Evolutionary conservation across 2,797 vertebrate species (phyloP).

Genomic region (Delichon dasypus): DNA sequence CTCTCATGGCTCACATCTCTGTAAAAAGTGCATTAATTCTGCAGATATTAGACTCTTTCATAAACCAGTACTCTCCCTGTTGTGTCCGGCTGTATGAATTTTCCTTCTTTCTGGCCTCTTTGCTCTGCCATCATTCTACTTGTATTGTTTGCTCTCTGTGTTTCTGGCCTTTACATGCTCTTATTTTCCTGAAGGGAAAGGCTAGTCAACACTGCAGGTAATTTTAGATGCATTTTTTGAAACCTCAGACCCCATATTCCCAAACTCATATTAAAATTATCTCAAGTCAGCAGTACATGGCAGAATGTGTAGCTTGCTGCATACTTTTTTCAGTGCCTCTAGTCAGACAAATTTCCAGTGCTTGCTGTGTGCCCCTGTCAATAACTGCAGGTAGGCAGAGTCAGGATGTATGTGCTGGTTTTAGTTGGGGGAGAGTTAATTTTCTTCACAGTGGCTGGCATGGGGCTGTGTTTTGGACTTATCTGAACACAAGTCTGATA

Average conservation of each 20-base stretch:
- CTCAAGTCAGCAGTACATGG: not conserved
- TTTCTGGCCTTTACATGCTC: not conserved
- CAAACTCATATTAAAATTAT: not conserved
- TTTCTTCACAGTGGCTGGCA: not conserved
- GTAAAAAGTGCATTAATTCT: not conserved
- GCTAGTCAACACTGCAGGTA: not conserved
- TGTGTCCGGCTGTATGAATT: not conserved
- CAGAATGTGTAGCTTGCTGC: not conserved
- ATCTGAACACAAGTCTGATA: not conserved
- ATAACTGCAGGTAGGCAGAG: not conserved
- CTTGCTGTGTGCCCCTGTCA: not conserved
- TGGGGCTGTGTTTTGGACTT: not conserved
- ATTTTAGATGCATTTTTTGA: not conserved
- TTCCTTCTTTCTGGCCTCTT: not conserved
- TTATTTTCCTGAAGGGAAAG: not conserved
- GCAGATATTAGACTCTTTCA: not conserved
- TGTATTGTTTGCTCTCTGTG: not conserved
- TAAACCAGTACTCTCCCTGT: not conserved
- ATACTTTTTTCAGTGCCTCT: not conserved
- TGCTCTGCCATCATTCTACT: not conserved
- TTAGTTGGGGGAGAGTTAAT: not conserved
- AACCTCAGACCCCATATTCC: not conserved
- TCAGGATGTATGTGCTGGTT: not conserved
- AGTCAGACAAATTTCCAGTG: not conserved
- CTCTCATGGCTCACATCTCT: not conserved